These are phyloP conservation scores for Amiota communis DNA, from an alignment of 2,888 invertebrate genomes.

Conservation along the genomic window DNA sequence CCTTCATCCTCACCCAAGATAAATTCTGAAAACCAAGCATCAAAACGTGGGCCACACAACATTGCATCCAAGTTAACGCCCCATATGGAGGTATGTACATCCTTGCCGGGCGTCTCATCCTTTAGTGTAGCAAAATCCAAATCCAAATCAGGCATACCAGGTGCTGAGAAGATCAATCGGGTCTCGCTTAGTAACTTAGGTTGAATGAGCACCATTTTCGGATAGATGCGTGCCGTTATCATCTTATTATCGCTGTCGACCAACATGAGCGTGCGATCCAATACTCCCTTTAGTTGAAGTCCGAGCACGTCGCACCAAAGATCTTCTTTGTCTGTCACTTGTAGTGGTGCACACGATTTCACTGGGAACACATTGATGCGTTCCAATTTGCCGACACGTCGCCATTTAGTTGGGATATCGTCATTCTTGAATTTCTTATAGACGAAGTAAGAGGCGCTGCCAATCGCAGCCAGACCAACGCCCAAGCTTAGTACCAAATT, in stretches of 20 bases:
- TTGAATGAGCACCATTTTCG: slow-evolving; percentile 62
- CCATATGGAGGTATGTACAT: slow-evolving; percentile 76
- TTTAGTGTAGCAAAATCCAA: slow-evolving; percentile 71
- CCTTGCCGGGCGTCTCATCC: slow-evolving; percentile 50
- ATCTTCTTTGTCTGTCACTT: slow-evolving; percentile 42
- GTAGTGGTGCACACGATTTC: slow-evolving; percentile 66
- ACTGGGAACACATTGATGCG: slow-evolving; percentile 65
- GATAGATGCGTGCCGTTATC: slow-evolving; percentile 68
- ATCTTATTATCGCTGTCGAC: slow-evolving; percentile 61
- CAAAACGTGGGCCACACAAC: slow-evolving; percentile 83
- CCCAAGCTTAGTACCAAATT: slow-evolving; percentile 50
- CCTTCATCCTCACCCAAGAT: slow-evolving; percentile 73
- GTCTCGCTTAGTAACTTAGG: slow-evolving; percentile 66
- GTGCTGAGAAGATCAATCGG: slow-evolving; percentile 75
- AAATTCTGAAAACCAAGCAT: slow-evolving; percentile 81
- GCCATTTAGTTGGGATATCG: slow-evolving; percentile 67
- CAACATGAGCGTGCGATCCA: slow-evolving; percentile 69
- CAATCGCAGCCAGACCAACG: slow-evolving; percentile 51
- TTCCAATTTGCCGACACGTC: slow-evolving; percentile 62
- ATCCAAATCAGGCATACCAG: slow-evolving; percentile 75
- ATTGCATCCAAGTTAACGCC: slow-evolving; percentile 76
- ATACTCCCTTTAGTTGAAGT: slow-evolving; percentile 54
- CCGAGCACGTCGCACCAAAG: slow-evolving; percentile 66
- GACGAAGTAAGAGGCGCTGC: slow-evolving; percentile 57
- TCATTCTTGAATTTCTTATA: slow-evolving; percentile 60